Percentiles rank a stretch among this genome's conserved stretches.
Conservation (phyloP, 2,113 vertebrate species). For the Ginglymostoma cirratum region DNA sequence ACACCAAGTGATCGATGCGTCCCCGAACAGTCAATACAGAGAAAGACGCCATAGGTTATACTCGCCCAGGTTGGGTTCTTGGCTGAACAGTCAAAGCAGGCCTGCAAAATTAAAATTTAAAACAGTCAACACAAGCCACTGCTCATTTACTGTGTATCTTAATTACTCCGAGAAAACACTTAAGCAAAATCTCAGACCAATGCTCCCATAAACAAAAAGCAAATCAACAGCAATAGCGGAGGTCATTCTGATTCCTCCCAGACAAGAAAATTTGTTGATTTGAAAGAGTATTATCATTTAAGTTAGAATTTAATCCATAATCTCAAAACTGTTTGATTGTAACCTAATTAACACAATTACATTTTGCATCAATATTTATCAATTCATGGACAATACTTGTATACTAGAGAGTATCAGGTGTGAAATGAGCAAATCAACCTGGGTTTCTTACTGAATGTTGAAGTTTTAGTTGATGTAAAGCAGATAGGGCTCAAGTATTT, state of each 20-base stretch:
- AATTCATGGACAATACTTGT: neutral
- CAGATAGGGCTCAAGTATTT: no score
- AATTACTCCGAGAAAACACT: neutral
- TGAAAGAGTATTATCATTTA: neutral
- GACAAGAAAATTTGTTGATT: neutral
- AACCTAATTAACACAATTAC: neutral
- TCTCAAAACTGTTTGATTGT: neutral
- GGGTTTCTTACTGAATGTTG: neutral
- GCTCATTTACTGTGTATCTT: neutral
- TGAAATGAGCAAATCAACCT: neutral
- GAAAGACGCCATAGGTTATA: conserved; percentile 88
- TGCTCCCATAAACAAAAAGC: neutral
- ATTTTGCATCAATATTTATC: neutral
- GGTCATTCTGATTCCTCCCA: neutral
- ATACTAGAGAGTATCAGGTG: neutral
- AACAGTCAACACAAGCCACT: neutral
- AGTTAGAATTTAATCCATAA: neutral
- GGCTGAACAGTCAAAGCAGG: conserved; percentile 84
- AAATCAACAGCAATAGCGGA: neutral
- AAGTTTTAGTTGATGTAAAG: neutral
- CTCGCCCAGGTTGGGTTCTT: conserved; percentile 98
- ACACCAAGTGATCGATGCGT: conserved; percentile 87
- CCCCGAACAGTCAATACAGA: conserved; percentile 94
- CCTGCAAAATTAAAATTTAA: conserved; percentile 51
- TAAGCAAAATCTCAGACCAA: neutral